These are phyloP conservation scores for Metallyticus violacea DNA, from an alignment of 2,888 invertebrate species.

Conservation along the genomic window DNA sequence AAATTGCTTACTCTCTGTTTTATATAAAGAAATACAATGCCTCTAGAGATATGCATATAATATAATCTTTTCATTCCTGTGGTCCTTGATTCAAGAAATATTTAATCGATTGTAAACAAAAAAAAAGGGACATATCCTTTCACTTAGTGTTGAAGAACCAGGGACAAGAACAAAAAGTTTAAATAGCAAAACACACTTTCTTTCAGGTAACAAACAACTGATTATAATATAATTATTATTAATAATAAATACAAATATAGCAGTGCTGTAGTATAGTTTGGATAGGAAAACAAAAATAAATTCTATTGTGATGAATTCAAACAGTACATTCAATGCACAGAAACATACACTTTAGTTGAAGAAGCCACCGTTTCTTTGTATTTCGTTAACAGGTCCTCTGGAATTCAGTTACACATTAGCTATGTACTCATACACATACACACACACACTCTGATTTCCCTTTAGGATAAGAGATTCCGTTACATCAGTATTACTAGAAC, in stretches of 20 bases:
- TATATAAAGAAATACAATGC: conserved; percentile 10
- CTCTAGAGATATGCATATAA: not conserved
- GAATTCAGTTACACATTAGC: not conserved
- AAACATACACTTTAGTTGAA: not conserved
- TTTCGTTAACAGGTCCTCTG: not conserved
- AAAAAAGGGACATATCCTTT: not conserved
- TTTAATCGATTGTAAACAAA: too few relatives aligned
- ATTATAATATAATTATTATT: not conserved
- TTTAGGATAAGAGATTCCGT: not conserved
- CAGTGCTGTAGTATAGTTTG: not conserved
- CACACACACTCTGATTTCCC: not conserved
- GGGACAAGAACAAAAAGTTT: not conserved
- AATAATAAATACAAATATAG: not conserved
- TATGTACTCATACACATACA: too few relatives aligned
- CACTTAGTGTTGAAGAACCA: not conserved
- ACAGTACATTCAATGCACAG: not conserved
- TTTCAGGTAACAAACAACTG: conserved; percentile 6
- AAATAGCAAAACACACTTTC: not conserved
- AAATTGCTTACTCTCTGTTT: conserved; percentile 20
- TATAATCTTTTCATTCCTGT: not conserved
- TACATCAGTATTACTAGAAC: not conserved
- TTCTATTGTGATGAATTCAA: not conserved
- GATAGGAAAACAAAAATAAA: not conserved
- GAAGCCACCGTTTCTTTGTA: not conserved
- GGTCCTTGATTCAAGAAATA: not conserved